These are phyloP conservation scores for Thymallus thymallus DNA, from an alignment of 2,113 vertebrate species.

Conservation along the genomic window DNA sequence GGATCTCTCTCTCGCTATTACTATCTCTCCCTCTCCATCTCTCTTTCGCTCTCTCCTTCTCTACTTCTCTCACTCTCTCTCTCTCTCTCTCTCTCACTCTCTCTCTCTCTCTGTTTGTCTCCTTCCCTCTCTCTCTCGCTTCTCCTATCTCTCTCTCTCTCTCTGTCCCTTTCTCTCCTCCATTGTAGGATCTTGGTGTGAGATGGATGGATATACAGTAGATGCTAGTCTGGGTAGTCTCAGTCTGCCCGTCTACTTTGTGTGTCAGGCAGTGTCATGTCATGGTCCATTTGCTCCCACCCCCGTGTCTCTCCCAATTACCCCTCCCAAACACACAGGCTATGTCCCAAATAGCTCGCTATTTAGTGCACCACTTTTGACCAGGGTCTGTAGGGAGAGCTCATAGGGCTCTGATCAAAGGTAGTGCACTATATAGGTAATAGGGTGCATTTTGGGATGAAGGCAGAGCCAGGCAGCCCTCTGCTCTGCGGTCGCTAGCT, in stretches of 20 bases:
- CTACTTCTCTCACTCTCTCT: background rate
- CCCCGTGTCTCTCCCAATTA: slow-evolving; percentile 19
- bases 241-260: background rate
- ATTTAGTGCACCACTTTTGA: too few relatives aligned
- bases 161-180: background rate
- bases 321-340: slow-evolving; percentile 2
- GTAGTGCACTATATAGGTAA: too few relatives aligned
- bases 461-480: background rate
- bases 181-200: background rate
- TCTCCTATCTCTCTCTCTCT: too few relatives aligned
- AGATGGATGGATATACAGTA: background rate
- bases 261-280: background rate
- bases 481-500: slow-evolving; percentile 4
- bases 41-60: slow-evolving; percentile 19
- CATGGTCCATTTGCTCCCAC: slow-evolving; percentile 4
- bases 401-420: too few relatives aligned
- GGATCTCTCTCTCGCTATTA: slow-evolving; percentile 1
- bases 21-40: slow-evolving; percentile 4
- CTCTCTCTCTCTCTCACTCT: background rate
- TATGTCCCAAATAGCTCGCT: too few relatives aligned
- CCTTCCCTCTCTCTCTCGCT: too few relatives aligned
- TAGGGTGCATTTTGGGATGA: too few relatives aligned
- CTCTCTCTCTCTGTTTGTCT: background rate
- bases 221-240: background rate
- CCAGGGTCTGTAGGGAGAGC: too few relatives aligned